Evolutionary conservation across 2,888 invertebrate genomes (phyloP).

Genomic region (Arge pagana): DNA sequence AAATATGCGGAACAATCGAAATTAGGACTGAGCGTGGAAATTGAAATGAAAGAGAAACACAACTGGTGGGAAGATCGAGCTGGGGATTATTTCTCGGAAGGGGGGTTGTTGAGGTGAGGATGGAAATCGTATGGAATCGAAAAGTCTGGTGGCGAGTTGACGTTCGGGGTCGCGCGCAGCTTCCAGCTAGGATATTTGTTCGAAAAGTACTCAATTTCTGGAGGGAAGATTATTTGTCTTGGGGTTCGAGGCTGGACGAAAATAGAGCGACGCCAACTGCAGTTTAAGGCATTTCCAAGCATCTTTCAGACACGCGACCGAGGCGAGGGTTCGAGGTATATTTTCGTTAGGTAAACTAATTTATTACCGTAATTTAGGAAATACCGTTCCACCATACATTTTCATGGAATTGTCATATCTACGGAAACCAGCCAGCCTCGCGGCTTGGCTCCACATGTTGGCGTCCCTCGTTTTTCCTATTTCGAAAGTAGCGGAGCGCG

Average conservation of each 20-base stretch:
- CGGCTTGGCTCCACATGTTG: background rate
- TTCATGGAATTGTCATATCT: conserved; percentile 26
- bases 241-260: conserved; percentile 16
- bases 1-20: no score
- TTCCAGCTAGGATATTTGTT: conserved; percentile 31
- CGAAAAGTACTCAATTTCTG: conserved; percentile 35
- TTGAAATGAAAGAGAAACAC: no score
- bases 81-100: background rate
- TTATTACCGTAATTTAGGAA: conserved; percentile 27
- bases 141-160: no score
- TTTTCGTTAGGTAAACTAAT: conserved; percentile 30
- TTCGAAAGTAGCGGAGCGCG: background rate
- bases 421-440: conserved; percentile 8
- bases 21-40: no score
- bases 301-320: conserved; percentile 1
- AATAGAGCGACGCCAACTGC: conserved; percentile 20
- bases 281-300: conserved; percentile 19
- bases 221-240: conserved; percentile 34
- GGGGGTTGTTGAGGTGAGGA: background rate
- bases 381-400: conserved; percentile 23
- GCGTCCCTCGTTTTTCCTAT: background rate
- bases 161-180: conserved; percentile 5
- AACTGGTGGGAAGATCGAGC: no score
- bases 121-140: conserved; percentile 9
- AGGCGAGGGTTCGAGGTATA: conserved; percentile 22